These are phyloP conservation scores for Scortum barcoo DNA, from an alignment of 2,113 vertebrate species.

Conservation along the genomic window DNA sequence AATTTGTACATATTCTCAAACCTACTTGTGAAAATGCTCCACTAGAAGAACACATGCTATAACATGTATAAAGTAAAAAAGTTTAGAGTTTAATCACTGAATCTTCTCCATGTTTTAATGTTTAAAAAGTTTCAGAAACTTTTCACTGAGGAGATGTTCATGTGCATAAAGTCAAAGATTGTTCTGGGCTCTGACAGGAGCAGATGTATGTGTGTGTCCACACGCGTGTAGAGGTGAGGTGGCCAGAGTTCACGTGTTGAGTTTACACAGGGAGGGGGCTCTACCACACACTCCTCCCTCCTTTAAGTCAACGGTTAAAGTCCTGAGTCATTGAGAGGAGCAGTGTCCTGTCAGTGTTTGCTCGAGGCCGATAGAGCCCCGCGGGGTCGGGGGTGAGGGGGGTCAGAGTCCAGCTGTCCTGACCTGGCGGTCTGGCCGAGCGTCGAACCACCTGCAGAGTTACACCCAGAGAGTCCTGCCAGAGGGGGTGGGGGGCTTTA, in stretches of 20 bases:
- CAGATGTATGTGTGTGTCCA: too few species aligned
- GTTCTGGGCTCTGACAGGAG: too few species aligned
- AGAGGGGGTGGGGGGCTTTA: not conserved
- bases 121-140: too few species aligned
- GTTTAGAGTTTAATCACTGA: too few species aligned
- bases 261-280: slow-evolving; percentile 76
- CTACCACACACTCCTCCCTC: slow-evolving; percentile 22
- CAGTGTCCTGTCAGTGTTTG: slow-evolving; percentile 41
- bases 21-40: too few species aligned
- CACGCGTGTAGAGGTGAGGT: not conserved
- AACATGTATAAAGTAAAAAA: too few species aligned
- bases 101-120: too few species aligned
- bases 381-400: not conserved
- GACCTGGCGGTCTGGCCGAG: not conserved
- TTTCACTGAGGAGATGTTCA: too few species aligned
- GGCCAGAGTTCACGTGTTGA: slow-evolving; percentile 52
- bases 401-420: slow-evolving; percentile 15
- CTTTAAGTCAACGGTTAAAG: slow-evolving; percentile 56
- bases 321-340: slow-evolving; percentile 38
- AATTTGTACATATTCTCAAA: too few species aligned
- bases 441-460: not conserved
- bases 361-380: slow-evolving; percentile 29
- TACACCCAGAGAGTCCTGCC: not conserved
- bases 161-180: too few species aligned
- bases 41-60: too few species aligned